Percentiles rank a stretch among this genome's conserved stretches.
Conservation (phyloP, 2,888 invertebrate genomes). For the Cryptophagus acutangulus region DNA sequence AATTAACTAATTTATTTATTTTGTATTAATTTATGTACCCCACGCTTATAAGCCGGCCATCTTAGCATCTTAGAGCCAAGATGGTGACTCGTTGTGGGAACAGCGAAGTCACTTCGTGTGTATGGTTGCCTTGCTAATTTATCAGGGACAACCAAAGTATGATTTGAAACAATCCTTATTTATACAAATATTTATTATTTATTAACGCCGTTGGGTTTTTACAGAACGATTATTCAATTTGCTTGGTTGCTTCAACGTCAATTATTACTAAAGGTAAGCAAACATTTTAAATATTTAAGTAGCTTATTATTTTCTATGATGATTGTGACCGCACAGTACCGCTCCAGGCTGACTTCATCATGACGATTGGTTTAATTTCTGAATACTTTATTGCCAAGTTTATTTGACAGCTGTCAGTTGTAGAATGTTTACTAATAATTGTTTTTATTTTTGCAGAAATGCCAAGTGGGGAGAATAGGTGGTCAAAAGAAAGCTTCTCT, state of each 20-base stretch:
- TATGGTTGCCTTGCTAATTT: conserved; percentile 35
- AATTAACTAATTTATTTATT: conserved; percentile 4
- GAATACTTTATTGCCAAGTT: no score
- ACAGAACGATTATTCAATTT: no score
- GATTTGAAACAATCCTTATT: conserved; percentile 32
- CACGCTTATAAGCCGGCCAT: conserved; percentile 43
- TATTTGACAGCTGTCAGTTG: no score
- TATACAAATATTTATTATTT: no score
- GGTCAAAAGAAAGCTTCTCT: not conserved
- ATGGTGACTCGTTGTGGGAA: conserved; percentile 43
- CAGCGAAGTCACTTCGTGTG: conserved; percentile 38
- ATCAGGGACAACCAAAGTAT: conserved; percentile 36
- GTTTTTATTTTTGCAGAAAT: no score
- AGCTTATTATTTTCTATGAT: not conserved
- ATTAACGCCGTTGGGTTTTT: no score
- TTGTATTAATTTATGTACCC: conserved; percentile 28
- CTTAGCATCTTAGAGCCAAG: conserved; percentile 31
- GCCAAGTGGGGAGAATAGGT: not conserved
- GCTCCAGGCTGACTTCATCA: no score
- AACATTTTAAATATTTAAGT: not conserved
- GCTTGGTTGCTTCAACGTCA: no score
- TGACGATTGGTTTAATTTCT: no score
- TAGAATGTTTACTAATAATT: no score
- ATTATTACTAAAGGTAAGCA: no score
- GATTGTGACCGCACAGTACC: no score